Percentiles rank a stretch among this genome's conserved stretches.
These are phyloP conservation scores for Ypsolopha sequella DNA, from an alignment of 2,888 invertebrate genomes.

Conservation along the genomic window DNA sequence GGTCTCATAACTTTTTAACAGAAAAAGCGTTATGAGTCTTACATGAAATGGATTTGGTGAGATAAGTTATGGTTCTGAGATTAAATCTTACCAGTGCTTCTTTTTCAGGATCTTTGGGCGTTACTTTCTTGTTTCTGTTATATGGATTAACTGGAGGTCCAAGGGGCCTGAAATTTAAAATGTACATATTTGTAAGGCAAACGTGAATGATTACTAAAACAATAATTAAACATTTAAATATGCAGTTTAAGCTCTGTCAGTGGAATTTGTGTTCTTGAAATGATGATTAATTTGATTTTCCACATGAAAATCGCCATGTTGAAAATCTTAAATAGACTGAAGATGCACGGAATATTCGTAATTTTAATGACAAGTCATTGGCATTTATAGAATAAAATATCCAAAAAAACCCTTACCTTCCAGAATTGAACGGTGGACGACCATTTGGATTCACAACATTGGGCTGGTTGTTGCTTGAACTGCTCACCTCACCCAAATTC, in stretches of 20 bases:
- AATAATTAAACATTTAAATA: background rate
- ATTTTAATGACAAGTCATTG: no score
- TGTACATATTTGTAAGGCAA: conserved; percentile 3
- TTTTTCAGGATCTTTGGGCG: conserved; percentile 65
- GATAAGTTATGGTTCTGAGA: no score
- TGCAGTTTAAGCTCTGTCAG: background rate
- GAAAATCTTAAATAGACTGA: no score
- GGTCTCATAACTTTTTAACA: no score
- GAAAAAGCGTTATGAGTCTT: no score
- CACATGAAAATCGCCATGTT: no score
- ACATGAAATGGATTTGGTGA: no score
- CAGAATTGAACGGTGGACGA: conserved; percentile 17
- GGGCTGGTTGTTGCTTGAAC: conserved; percentile 19
- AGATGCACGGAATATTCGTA: no score
- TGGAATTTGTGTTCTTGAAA: background rate
- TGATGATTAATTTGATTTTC: no score
- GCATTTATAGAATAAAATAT: no score
- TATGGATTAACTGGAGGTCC: conserved; percentile 47
- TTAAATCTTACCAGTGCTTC: conserved; percentile 66
- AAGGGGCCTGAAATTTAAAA: conserved; percentile 36
- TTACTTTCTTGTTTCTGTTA: conserved; percentile 43
- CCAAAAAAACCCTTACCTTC: conserved; percentile 34
- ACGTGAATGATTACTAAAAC: background rate
- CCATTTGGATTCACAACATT: conserved; percentile 19
- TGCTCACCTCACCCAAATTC: conserved; percentile 42